Evolutionary conservation across 2,888 invertebrate genomes (phyloP).

Genomic region (Sussaba pulchella): DNA sequence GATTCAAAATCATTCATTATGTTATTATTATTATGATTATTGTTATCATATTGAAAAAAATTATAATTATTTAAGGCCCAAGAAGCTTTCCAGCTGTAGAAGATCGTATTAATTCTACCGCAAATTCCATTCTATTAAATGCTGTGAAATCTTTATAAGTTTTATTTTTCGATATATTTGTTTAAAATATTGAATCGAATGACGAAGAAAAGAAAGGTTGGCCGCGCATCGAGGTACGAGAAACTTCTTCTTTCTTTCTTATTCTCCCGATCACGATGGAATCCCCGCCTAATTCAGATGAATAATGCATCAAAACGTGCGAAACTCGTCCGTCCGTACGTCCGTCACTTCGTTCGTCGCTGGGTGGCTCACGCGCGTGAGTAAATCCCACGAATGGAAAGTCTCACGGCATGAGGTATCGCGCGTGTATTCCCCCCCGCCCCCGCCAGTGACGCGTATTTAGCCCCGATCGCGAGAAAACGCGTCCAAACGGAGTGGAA

Average conservation of each 20-base stretch:
- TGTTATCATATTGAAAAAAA: too few relatives aligned
- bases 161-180: too few relatives aligned
- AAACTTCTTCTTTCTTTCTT: conserved; percentile 27
- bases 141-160: too few relatives aligned
- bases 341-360: conserved; percentile 8
- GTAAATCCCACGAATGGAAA: conserved; percentile 69
- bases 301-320: conserved; percentile 68
- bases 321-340: conserved; percentile 64
- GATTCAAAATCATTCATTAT: too few relatives aligned
- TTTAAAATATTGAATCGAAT: not conserved
- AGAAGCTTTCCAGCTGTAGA: too few relatives aligned
- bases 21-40: too few relatives aligned
- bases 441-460: conserved; percentile 62
- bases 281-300: conserved; percentile 29
- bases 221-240: not conserved
- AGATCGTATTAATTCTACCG: too few relatives aligned
- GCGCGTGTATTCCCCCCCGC: too few relatives aligned
- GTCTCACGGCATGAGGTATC: conserved; percentile 67
- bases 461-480: conserved; percentile 60
- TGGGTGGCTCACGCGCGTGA: conserved; percentile 46
- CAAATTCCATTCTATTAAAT: too few relatives aligned
- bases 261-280: conserved; percentile 19
- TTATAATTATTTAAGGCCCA: too few relatives aligned
- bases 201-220: conserved; percentile 24
- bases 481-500: not conserved